Percentiles rank a stretch among this genome's conserved stretches.
Evolutionary conservation across 2,888 invertebrate species (phyloP).

Genomic region (Nemotelus pantherinus): DNA sequence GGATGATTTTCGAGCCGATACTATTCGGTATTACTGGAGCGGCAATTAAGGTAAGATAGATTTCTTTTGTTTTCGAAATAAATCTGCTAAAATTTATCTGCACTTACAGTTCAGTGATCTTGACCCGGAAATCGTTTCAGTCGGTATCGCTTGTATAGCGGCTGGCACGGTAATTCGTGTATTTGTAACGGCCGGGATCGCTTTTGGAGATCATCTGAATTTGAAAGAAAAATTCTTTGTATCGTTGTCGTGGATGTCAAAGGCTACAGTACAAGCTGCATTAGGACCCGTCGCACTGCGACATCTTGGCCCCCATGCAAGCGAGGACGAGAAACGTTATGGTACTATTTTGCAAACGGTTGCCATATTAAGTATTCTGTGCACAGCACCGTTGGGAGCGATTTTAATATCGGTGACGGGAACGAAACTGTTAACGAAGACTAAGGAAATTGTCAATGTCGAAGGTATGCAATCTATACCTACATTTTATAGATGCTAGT

Average conservation of each 20-base stretch:
- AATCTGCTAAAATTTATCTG: background rate
- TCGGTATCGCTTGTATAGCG: conserved; percentile 76
- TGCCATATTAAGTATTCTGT: conserved; percentile 82
- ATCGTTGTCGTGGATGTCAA: conserved; percentile 92
- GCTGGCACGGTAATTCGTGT: conserved; percentile 75
- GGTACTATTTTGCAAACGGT: conserved; percentile 79
- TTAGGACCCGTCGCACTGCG: conserved; percentile 81
- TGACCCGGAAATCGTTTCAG: conserved; percentile 74
- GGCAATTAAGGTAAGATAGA: conserved; percentile 74
- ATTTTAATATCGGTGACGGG: conserved; percentile 84
- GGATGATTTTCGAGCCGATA: conserved; percentile 96
- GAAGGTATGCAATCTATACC: conserved; percentile 66
- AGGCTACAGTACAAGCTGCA: conserved; percentile 97
- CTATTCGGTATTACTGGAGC: conserved; percentile 93
- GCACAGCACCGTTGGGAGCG: conserved; percentile 87
- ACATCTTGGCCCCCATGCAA: conserved; percentile 67
- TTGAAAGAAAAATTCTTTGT: conserved; percentile 91
- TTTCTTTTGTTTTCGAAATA: background rate
- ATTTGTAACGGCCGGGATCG: conserved; percentile 72
- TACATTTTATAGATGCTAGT: background rate
- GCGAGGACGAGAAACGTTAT: conserved; percentile 68
- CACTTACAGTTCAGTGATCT: conserved; percentile 71
- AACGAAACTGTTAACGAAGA: conserved; percentile 80
- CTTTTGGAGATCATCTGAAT: conserved; percentile 83
- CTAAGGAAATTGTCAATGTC: conserved; percentile 73